Conservation (phyloP, 2,113 vertebrate genomes). For the Chroicocephalus ridibundus region DNA sequence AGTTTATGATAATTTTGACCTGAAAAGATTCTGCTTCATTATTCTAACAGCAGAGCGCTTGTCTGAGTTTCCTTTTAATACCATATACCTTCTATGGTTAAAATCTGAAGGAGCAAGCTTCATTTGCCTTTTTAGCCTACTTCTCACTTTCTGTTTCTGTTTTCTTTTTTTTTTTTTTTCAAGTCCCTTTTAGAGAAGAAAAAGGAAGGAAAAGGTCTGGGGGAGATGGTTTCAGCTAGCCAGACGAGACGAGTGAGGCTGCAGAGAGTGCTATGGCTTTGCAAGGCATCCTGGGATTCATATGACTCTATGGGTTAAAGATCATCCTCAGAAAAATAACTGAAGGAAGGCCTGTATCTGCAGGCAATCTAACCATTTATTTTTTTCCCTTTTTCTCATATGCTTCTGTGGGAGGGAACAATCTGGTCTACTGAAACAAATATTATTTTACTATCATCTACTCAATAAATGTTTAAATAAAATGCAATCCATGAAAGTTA, state of each 20-base stretch:
- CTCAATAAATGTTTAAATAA: background rate
- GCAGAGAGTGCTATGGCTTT: background rate
- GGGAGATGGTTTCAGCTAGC: rapidly evolving
- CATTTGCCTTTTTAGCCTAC: background rate
- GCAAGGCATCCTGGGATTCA: background rate
- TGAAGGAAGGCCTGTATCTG: background rate
- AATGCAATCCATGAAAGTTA: background rate
- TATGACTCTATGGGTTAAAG: background rate
- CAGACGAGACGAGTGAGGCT: background rate
- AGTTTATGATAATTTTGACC: background rate
- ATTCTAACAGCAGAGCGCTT: background rate
- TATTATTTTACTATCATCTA: background rate
- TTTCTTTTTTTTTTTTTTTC: background rate
- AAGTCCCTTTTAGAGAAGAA: background rate
- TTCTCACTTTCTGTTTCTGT: background rate
- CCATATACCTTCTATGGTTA: background rate
- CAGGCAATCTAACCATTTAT: background rate
- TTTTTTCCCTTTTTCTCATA: background rate
- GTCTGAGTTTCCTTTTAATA: background rate
- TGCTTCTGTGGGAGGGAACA: background rate
- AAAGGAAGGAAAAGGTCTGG: background rate
- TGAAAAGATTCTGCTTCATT: background rate
- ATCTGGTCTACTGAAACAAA: background rate
- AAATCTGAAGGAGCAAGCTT: background rate
- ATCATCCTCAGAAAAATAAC: background rate